phyloP scores from a whole-genome alignment of 2,888 invertebrate genomes.

The Chirona hameri region DNA sequence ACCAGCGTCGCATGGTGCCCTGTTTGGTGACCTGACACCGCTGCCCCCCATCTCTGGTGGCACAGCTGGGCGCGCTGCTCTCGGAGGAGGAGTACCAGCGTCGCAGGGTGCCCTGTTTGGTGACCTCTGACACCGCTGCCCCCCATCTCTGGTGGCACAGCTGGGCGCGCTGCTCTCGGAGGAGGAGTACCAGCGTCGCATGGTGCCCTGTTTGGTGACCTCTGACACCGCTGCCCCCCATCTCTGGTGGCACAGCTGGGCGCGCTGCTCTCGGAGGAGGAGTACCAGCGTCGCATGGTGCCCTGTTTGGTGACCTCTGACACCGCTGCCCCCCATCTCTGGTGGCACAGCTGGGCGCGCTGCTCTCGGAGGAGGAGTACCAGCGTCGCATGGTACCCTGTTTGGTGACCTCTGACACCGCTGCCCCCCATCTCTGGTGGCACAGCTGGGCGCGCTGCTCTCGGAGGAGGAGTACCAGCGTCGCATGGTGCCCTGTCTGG shows the following conservation, averaged over 20 bases:
- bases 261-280: slow-evolving; percentile 75
- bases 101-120: slow-evolving; percentile 94
- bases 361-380: slow-evolving; percentile 86
- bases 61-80: slow-evolving; percentile 81
- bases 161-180: slow-evolving; percentile 85
- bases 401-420: slow-evolving; percentile 62
- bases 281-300: slow-evolving; percentile 93
- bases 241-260: slow-evolving; percentile 69
- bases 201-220: slow-evolving; percentile 93
- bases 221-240: no score
- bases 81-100: slow-evolving; percentile 91
- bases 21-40: slow-evolving; percentile 97
- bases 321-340: no score
- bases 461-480: slow-evolving; percentile 91
- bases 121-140: no score
- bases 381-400: slow-evolving; percentile 95
- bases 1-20: slow-evolving; percentile 93
- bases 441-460: slow-evolving; percentile 81
- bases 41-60: no score
- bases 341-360: slow-evolving; percentile 73
- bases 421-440: slow-evolving; percentile 38
- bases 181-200: slow-evolving; percentile 88
- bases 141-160: slow-evolving; percentile 59
- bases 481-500: slow-evolving; percentile 94
- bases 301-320: slow-evolving; percentile 89